Percentiles rank a stretch among this genome's conserved stretches.
phyloP scores from a whole-genome alignment of 2,888 invertebrate genomes.

The Chamaedrilus cognettii region DNA sequence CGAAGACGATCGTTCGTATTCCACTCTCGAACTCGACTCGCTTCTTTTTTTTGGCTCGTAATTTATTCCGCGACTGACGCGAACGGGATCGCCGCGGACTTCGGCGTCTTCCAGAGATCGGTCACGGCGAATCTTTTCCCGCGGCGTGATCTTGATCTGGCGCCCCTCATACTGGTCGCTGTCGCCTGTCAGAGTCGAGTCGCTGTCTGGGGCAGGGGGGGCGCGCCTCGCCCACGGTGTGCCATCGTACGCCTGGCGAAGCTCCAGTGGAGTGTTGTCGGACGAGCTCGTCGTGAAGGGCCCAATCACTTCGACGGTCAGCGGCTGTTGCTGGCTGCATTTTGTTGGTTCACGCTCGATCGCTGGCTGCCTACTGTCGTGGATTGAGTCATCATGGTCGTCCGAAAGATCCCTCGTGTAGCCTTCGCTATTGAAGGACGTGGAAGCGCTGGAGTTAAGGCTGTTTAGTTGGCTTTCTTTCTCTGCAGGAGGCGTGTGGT shows the following conservation, averaged over 20 bases:
- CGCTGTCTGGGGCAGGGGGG: neutral
- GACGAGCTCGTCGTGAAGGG: neutral
- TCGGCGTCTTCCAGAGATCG: neutral
- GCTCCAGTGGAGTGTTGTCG: neutral
- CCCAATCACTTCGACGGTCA: neutral
- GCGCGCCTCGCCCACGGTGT: neutral
- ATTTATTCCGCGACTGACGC: neutral
- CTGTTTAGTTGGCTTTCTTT: no score
- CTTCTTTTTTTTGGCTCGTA: neutral
- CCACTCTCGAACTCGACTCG: neutral
- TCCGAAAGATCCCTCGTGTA: neutral
- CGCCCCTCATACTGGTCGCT: neutral
- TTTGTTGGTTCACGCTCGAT: neutral
- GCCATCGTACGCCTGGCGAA: neutral
- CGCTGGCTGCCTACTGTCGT: neutral
- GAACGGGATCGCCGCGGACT: neutral
- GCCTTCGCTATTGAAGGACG: neutral
- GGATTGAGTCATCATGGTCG: neutral
- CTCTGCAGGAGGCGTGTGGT: no score
- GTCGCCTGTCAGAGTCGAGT: neutral
- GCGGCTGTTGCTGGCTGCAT: neutral
- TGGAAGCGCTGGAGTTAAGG: neutral
- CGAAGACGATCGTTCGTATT: no score
- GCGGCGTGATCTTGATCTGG: no score
- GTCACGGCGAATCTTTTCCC: neutral